Evolutionary conservation across 2,113 vertebrate species (phyloP).

Genomic region (Cygnus buccinator): DNA sequence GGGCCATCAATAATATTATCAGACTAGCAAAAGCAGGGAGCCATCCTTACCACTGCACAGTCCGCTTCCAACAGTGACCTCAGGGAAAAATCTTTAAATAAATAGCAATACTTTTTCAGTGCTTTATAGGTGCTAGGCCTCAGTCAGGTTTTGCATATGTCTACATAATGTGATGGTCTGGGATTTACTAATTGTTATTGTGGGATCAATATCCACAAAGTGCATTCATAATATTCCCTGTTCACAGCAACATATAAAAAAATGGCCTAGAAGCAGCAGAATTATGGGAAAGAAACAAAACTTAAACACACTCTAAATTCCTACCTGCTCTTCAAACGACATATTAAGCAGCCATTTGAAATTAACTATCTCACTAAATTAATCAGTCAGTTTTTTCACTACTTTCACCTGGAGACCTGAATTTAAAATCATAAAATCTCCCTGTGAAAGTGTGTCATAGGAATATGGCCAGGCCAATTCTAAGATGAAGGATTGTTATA

Average conservation of each 20-base stretch:
- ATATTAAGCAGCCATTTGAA: neutral
- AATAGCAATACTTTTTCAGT: neutral
- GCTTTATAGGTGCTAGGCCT: neutral
- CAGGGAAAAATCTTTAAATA: neutral
- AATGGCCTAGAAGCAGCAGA: neutral
- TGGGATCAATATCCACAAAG: neutral
- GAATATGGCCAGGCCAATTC: neutral
- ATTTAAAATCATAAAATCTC: neutral
- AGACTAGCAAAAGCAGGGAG: neutral
- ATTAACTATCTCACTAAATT: neutral
- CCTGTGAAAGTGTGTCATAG: neutral
- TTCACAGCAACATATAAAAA: neutral
- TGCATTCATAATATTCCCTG: neutral
- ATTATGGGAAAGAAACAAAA: neutral
- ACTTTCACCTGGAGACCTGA: neutral
- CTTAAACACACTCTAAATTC: neutral
- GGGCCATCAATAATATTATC: neutral
- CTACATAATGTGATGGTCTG: neutral
- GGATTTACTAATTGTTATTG: neutral
- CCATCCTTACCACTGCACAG: neutral
- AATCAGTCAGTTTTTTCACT: neutral
- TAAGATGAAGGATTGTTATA: conserved; percentile 10
- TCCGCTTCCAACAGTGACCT: neutral
- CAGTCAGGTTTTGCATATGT: neutral
- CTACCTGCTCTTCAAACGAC: neutral